These are phyloP conservation scores for Drosophila paranaensis DNA, from an alignment of 2,888 invertebrate genomes.

Conservation along the genomic window DNA sequence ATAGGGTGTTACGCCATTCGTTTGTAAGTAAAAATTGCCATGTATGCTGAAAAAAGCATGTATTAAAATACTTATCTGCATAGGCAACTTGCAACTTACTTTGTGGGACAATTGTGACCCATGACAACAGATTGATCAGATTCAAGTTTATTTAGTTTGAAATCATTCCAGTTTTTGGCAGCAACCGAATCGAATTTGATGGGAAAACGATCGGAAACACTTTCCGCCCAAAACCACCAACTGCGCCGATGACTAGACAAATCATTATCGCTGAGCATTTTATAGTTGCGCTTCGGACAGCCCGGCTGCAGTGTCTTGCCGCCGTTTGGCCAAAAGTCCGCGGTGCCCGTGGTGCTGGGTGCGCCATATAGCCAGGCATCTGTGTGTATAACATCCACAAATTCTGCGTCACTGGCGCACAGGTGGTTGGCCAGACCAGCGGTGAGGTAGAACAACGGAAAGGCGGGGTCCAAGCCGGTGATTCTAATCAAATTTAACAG, in stretches of 20 bases:
- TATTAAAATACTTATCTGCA: neutral
- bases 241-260: conserved; percentile 88
- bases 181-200: conserved; percentile 86
- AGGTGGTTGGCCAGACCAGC: conserved; percentile 83
- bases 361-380: conserved; percentile 88
- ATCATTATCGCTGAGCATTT: conserved; percentile 84
- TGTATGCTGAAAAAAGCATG: conserved; percentile 59
- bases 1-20: conserved; percentile 82
- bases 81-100: conserved; percentile 53
- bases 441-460: conserved; percentile 86
- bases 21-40: conserved; percentile 84
- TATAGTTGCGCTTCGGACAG: conserved; percentile 85
- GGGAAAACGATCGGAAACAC: conserved; percentile 82
- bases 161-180: conserved; percentile 86
- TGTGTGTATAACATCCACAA: conserved; percentile 89
- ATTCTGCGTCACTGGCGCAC: conserved; percentile 86
- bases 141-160: conserved; percentile 84
- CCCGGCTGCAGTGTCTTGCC: conserved; percentile 87
- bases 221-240: conserved; percentile 88
- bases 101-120: conserved; percentile 83
- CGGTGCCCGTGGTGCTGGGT: conserved; percentile 87
- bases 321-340: conserved; percentile 88
- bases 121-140: conserved; percentile 70
- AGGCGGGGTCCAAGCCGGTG: conserved; percentile 87
- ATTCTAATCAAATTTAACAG: conserved; percentile 82